Evolutionary conservation across 2,113 vertebrate species (phyloP), one percentile per base, ranked within the genome.

Genomic region (Platysteira castanea): DNA sequence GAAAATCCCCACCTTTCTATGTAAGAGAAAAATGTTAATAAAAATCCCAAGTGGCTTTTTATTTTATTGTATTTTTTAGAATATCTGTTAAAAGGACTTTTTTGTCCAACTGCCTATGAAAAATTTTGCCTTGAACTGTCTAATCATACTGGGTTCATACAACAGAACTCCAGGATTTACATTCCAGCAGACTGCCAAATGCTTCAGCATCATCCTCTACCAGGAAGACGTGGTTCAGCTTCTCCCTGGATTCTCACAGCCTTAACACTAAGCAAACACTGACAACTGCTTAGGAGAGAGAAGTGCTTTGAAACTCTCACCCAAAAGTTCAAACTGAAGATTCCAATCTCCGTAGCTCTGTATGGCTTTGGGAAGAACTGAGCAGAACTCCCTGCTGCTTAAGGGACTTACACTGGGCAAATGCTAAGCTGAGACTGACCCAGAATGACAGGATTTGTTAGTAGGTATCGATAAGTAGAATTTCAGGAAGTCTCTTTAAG

Each of bases 341-440:
- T 35, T 47, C 16, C 33, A 64, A 41, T 70, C n/a, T 5, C 44
- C 0, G 0, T 39, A 69, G 5, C 39, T 65, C 37, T 16, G 33
- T 20, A 57, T 27, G 68, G 47, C 28, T 69, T 8, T 60, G 41
- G 31, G 35, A 11, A 77, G 5, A 26, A 4, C 13, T 19, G 7
- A 28, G 42, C 18, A 79, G 70, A 69, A 71, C 49, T n/a, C 33
- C 33, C 44, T 69, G 22, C 28, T 65, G 23, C 50, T 35, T 15
- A 16, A 41, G 47, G 42, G 23, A 24, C 10, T n/a, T 11, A 18
- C 0, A 3, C 0, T 6, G 57, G 15, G n/a, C 31, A 73, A 61
- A 53, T 7, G 19, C 9, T 6, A 52, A 46, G 1, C 53, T 65
- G 50, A 80, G 39, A 31, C 10, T 22, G 63, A 39, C 8, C 18